Evolutionary conservation across 1,140 invertebrate genomes (phyloP), one percentile per base, ranked within the genome.

Genomic region (Pachyrhynchus sulphureomaculatus): DNA sequence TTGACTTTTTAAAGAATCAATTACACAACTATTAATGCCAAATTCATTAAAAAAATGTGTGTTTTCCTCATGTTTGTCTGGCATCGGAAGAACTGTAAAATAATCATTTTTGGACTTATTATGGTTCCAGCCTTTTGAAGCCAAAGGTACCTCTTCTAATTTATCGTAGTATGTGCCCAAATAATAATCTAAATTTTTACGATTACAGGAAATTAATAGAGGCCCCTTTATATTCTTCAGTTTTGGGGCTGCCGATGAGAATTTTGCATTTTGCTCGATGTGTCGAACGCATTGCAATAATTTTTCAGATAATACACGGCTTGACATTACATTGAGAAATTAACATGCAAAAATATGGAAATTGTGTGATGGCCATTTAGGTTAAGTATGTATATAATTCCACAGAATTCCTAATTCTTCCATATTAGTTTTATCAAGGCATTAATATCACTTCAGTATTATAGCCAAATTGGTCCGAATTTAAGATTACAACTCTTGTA

Each of bases 81-180:
- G 65, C 47, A 76, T 68, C 5, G 83, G 80, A 66, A 90, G 80
- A 21, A 95, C 84, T 0, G 81, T 86, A 70, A 96, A 94, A 74
- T 84, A 83, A 78, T 95, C 92, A 20, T 86, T 87, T 73, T 84
- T 86, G 0, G 92, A 86, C 77, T 90, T 88, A 17, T 77, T 68
- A 72, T 91, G 82, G 15, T 81, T 73, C 93, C 93, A 95, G 21
- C 88, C 88, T 71, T 87, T 83, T 1, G 90, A 92, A 36, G 88
- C 89, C 15, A 95, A 76, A 53, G 84, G 81, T 54, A 92, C 78
- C 33, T 82, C 81, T 20, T 86, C 79, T 71, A 88, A 86, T 66
- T 88, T 88, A 13, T 77, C 75, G 70, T 87, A 89, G 2, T 65
- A 80, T 72, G 88, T 83, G 2, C 84, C 85, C 49, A 78, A 72